phyloP scores from a whole-genome alignment of 2,888 invertebrate genomes.

The Harpalus rufipes region DNA sequence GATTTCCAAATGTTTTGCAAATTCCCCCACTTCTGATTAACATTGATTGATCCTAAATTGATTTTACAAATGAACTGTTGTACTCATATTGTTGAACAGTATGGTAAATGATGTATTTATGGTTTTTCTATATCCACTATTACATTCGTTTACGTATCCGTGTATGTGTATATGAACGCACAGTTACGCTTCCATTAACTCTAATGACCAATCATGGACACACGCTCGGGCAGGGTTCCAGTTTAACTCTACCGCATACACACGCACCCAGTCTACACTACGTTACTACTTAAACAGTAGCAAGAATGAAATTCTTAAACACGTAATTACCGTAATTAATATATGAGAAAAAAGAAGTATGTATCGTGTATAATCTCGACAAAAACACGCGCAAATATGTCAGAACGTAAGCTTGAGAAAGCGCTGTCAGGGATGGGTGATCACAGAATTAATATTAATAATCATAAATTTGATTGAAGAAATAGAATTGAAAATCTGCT shows the following conservation, averaged over 20 bases:
- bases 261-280: background rate
- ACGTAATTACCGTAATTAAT: background rate
- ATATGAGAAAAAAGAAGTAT: background rate
- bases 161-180: background rate
- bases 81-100: too few relatives aligned
- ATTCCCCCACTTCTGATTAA: too few relatives aligned
- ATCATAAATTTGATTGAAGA: too few relatives aligned
- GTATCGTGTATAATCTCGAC: background rate
- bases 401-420: too few relatives aligned
- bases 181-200: conserved; percentile 7
- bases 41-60: too few relatives aligned
- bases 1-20: too few relatives aligned
- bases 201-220: conserved; percentile 22
- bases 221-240: background rate
- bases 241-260: background rate
- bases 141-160: background rate
- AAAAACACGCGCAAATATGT: too few relatives aligned
- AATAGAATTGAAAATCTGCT: too few relatives aligned
- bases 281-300: background rate
- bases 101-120: too few relatives aligned
- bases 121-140: too few relatives aligned
- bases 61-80: too few relatives aligned
- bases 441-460: background rate
- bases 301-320: background rate
- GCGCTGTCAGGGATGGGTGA: too few relatives aligned